Base-by-base conservation (phyloP, 1,140 invertebrate species). In the Hesperophylax magnus region DNA sequence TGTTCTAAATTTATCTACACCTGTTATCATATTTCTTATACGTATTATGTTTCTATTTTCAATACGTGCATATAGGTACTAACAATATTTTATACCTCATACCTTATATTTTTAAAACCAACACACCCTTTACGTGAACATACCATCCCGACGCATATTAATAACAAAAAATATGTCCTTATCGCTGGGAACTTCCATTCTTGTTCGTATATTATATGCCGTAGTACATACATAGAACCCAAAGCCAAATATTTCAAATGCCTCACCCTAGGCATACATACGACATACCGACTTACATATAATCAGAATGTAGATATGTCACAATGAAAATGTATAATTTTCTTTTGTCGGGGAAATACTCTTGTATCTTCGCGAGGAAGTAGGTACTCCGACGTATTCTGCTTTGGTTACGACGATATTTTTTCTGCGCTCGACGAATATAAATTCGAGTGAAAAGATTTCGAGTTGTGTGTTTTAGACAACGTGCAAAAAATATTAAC, bases 271-370 rank as follows among this genome's bases (percentile, higher is more conserved):
- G 5, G 8, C 39, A 54, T 15, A 31, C 18, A 67, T 31, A 31
- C 27, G 11, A 22, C 22, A 15, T 27, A 15, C 63, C n/a, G 20
- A 24, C 63, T 3, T 72, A 56, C 20, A 74, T 47, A 14, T 14
- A 47, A 47, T 47, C 39, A 47, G 11, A 47, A 47, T 47, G 39
- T 47, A 47, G 39, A 47, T 47, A 47, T 47, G 39, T 63, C n/a
- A 76, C 54, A 76, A 60, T 76, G 74, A 76, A 76, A 76, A 53
- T 31, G 76, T 78, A 67, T 71, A 52, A 77, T 69, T 78, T 69
- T 78, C 47, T 78, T 71, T 71, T 78, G 77, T 78, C 24, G n/a
- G 54, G 18, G 18, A 54, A 77, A 72, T 53, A 65, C 61, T 52
- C 61, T 65, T n/a, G 56, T 65, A 67, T 65, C 60, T n/a, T 63